Percentiles rank a stretch among this genome's conserved stretches.
Evolutionary conservation across 2,888 invertebrate genomes (phyloP).

Genomic region (Troglohyphantes excavatus): DNA sequence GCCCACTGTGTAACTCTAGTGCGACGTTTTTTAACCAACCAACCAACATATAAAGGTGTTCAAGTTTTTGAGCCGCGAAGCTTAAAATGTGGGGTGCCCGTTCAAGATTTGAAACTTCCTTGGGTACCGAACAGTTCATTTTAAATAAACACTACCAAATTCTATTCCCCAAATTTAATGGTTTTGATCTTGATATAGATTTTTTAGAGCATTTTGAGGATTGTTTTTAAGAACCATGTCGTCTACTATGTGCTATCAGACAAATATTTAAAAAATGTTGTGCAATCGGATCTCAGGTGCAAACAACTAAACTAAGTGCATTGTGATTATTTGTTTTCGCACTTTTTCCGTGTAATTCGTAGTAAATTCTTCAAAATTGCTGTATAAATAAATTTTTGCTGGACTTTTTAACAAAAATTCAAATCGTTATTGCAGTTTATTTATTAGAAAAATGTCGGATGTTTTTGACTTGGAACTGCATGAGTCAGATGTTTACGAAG

Average conservation of each 20-base stretch:
- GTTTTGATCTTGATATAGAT: too few species aligned
- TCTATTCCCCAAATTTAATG: too few species aligned
- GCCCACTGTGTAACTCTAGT: too few species aligned
- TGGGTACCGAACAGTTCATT: too few species aligned
- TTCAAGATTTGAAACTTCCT: too few species aligned
- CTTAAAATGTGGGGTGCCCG: too few species aligned
- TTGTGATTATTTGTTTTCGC: conserved; percentile 40
- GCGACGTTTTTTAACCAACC: too few species aligned
- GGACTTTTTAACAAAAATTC: neutral
- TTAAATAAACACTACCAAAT: too few species aligned
- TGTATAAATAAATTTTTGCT: neutral
- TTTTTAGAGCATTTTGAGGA: too few species aligned
- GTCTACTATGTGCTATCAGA: neutral
- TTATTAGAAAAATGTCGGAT: conserved; percentile 83
- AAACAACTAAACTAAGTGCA: conserved; percentile 28
- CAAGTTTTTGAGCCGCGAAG: too few species aligned
- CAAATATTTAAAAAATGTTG: neutral
- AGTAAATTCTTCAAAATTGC: neutral
- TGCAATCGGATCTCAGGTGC: conserved; percentile 1
- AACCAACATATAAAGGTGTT: too few species aligned
- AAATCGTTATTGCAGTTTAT: neutral
- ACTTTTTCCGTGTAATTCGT: neutral
- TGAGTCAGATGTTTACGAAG: conserved; percentile 81
- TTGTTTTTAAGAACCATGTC: too few species aligned
- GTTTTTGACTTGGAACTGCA: conserved; percentile 96